Conservation (phyloP, 2,113 vertebrate species). For the Willisornis vidua region DNA sequence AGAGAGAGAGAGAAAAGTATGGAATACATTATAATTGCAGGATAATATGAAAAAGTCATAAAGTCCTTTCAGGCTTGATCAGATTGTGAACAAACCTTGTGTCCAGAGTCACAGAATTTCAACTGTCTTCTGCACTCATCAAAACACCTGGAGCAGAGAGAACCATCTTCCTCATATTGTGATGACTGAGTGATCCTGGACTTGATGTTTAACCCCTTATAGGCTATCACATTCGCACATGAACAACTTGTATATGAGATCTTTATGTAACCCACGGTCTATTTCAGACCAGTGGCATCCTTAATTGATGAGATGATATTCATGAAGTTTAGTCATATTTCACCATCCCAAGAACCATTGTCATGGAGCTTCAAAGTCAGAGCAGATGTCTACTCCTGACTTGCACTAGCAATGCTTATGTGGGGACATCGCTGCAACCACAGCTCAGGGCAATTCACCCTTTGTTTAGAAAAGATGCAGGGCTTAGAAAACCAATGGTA, state of each 20-base stretch:
- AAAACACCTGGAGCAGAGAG: neutral
- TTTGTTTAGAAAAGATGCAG: neutral
- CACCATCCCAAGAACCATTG: neutral
- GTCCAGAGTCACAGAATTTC: neutral
- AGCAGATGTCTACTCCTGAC: neutral
- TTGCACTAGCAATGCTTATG: neutral
- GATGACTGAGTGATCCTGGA: too few species aligned
- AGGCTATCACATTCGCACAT: neutral
- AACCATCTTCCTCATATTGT: neutral
- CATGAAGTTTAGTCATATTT: neutral
- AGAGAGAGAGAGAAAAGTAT: too few species aligned
- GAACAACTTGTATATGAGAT: neutral
- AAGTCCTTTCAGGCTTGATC: neutral
- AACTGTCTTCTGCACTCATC: accelerated
- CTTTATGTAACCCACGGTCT: neutral
- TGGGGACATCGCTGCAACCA: neutral
- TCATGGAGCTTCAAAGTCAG: neutral
- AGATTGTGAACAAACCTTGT: neutral
- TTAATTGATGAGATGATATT: neutral
- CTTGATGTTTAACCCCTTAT: accelerated
- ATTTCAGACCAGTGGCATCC: neutral
- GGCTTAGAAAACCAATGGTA: neutral
- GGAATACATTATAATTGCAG: neutral
- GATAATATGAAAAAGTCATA: neutral
- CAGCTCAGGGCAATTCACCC: neutral